These are phyloP conservation scores for Rhineura floridana DNA, from an alignment of 2,113 vertebrate species.

Conservation along the genomic window DNA sequence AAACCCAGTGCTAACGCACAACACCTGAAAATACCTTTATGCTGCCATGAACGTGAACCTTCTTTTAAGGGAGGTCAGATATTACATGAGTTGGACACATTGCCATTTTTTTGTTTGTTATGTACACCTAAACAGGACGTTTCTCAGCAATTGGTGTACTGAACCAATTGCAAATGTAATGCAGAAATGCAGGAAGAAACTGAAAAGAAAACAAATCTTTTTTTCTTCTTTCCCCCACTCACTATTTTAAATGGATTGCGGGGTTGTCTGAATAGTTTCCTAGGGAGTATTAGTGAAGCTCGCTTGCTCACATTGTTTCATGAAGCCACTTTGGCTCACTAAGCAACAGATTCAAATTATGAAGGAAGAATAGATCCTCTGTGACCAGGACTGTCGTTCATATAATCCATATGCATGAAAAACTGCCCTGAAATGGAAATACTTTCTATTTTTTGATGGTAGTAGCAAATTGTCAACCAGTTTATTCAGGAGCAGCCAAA, in stretches of 20 bases:
- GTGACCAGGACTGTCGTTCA: constrained; percentile 3
- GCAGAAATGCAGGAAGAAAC: background rate
- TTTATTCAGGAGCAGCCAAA: background rate
- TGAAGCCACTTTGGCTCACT: background rate
- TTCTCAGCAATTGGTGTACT: background rate
- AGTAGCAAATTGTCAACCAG: background rate
- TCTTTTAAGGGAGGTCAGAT: background rate
- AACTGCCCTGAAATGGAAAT: background rate
- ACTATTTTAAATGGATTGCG: constrained; percentile 6
- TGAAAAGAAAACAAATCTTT: background rate
- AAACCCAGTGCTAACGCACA: background rate
- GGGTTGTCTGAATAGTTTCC: constrained; percentile 3
- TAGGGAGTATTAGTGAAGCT: constrained; percentile 29
- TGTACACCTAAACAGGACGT: background rate
- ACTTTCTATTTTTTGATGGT: background rate
- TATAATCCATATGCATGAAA: background rate
- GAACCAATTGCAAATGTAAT: background rate
- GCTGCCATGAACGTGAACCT: background rate
- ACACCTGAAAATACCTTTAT: background rate
- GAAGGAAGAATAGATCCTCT: constrained; percentile 16
- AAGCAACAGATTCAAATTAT: constrained; percentile 12
- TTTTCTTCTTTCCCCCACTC: background rate
- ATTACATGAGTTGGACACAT: background rate
- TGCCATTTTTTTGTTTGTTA: background rate
- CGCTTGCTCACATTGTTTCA: constrained; percentile 22